Evolutionary conservation across 2,888 invertebrate species (phyloP).

Genomic region (Candidula unifasciata): DNA sequence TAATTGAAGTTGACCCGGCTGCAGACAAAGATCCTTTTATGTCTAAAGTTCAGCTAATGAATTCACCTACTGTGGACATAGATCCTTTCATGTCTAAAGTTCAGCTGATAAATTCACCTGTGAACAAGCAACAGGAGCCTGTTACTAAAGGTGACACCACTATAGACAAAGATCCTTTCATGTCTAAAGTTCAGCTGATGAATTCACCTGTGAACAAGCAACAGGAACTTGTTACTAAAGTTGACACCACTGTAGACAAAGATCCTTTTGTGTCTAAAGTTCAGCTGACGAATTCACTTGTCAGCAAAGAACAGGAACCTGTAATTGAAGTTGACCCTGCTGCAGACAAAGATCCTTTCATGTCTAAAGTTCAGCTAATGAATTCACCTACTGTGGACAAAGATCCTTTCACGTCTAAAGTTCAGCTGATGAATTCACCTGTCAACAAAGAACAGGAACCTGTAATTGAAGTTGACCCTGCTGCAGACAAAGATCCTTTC

Average conservation of each 20-base stretch:
- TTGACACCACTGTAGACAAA: neutral
- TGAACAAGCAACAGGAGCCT: neutral
- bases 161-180: constrained; percentile 46
- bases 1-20: neutral
- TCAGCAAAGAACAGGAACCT: neutral
- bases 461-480: neutral
- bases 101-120: neutral
- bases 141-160: neutral
- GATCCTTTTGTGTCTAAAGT: constrained; percentile 40
- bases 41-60: neutral
- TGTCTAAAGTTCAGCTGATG: constrained; percentile 44
- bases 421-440: neutral
- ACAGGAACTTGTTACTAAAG: neutral
- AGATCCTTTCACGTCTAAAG: neutral
- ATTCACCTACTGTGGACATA: neutral
- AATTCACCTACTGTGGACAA: neutral
- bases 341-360: constrained; percentile 32
- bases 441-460: neutral
- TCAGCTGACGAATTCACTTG: constrained; percentile 44
- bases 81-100: constrained; percentile 38
- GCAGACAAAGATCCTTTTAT: constrained; percentile 26
- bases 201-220: constrained; percentile 35
- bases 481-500: neutral
- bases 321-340: neutral
- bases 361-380: constrained; percentile 12